A percentile compares a stretch with the other conserved stretches of the same genome.
Evolutionary conservation across 2,113 vertebrate species (phyloP).

Genomic region (Arenaria interpres): DNA sequence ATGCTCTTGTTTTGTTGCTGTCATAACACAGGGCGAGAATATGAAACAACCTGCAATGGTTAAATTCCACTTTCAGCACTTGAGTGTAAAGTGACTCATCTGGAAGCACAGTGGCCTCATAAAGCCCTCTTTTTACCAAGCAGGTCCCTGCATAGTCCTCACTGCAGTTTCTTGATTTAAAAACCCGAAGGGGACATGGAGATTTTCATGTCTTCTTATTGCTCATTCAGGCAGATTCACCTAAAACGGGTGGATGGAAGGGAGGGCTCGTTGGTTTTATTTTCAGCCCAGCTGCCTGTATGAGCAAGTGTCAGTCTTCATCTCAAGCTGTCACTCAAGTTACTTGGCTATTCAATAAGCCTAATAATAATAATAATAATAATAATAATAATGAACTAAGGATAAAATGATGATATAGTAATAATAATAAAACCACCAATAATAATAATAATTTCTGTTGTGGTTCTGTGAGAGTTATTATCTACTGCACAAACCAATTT

Average conservation of each 20-base stretch:
- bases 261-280: not conserved
- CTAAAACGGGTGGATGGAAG: not conserved
- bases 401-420: not conserved
- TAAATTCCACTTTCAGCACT: not conserved
- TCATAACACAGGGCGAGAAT: not conserved
- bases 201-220: not conserved
- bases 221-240: not conserved
- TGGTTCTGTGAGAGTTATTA: not conserved
- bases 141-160: not conserved
- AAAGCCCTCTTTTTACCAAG: not conserved
- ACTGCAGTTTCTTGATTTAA: not conserved
- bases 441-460: not conserved
- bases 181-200: not conserved
- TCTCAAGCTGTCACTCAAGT: not conserved
- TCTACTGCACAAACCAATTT: not conserved
- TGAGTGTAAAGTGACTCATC: not conserved
- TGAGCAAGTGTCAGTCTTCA: not conserved
- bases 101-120: not conserved
- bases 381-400: not conserved
- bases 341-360: not conserved
- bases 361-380: not conserved
- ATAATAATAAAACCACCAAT: not conserved
- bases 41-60: not conserved
- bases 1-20: not conserved
- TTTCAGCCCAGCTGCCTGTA: not conserved